Percentiles rank a stretch among this genome's conserved stretches.
Conservation (phyloP, 2,888 invertebrate genomes). For the Hemistola chrysoprasaria region DNA sequence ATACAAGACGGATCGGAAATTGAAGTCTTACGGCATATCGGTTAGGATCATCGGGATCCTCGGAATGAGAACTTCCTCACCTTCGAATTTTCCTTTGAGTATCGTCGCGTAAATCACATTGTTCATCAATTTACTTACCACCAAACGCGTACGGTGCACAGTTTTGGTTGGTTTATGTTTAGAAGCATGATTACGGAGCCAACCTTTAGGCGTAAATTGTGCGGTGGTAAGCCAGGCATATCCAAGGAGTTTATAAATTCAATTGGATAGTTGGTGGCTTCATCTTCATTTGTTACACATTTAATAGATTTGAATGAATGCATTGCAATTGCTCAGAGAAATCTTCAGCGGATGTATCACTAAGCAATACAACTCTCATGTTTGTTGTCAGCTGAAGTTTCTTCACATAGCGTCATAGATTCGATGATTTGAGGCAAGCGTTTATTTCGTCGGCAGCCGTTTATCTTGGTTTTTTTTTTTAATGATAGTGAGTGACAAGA, state of each 20-base stretch:
- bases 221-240: slow-evolving; percentile 23
- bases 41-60: slow-evolving; percentile 47
- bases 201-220: slow-evolving; percentile 39
- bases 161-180: slow-evolving; percentile 30
- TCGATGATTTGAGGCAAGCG: slow-evolving; percentile 35
- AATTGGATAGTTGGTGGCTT: slow-evolving; percentile 1
- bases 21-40: slow-evolving; percentile 43
- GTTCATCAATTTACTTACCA: slow-evolving; percentile 9
- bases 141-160: slow-evolving; percentile 28
- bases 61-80: slow-evolving; percentile 34
- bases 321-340: slow-evolving; percentile 29
- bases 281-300: slow-evolving; percentile 11
- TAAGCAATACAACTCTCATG: slow-evolving; percentile 21
- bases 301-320: slow-evolving; percentile 41
- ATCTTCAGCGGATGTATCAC: slow-evolving; percentile 28
- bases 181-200: slow-evolving; percentile 40
- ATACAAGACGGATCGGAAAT: slow-evolving; percentile 43
- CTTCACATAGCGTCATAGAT: slow-evolving; percentile 33
- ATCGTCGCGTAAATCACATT: neutral
- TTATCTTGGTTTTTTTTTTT: slow-evolving; percentile 32
- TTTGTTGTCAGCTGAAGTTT: slow-evolving; percentile 34
- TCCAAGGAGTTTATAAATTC: neutral
- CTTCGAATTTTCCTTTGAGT: slow-evolving; percentile 21
- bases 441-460: slow-evolving; percentile 36
- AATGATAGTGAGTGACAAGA: too few relatives aligned